These are phyloP conservation scores for Lasioglossum leucozonium DNA, from an alignment of 2,888 invertebrate species.

Conservation along the genomic window DNA sequence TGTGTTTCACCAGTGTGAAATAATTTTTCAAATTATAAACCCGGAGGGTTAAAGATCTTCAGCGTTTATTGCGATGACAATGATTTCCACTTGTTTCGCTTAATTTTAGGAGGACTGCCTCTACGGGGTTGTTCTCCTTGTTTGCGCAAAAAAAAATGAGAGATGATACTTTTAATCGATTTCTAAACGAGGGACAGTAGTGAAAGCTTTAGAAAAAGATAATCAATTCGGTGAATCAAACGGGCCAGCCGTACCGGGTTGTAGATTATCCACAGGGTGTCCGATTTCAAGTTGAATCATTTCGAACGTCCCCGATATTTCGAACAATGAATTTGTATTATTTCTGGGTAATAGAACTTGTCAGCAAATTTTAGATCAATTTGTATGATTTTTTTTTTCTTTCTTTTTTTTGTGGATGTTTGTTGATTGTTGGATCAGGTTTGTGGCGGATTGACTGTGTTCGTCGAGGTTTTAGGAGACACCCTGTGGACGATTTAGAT, in stretches of 20 bases:
- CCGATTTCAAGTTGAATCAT: neutral
- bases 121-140: neutral
- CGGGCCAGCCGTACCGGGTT: slow-evolving; percentile 30
- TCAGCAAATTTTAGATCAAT: neutral
- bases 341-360: neutral
- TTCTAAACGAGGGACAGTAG: slow-evolving; percentile 36
- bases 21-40: neutral
- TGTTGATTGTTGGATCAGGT: neutral
- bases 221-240: slow-evolving; percentile 39
- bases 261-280: slow-evolving; percentile 63
- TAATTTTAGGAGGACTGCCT: neutral
- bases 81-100: slow-evolving; percentile 33
- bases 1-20: neutral
- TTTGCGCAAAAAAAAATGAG: slow-evolving; percentile 11
- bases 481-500: slow-evolving; percentile 66
- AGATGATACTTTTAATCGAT: neutral
- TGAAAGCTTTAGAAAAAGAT: slow-evolving; percentile 38
- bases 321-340: neutral
- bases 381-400: neutral
- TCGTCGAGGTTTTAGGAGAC: slow-evolving; percentile 23
- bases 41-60: neutral
- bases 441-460: neutral
- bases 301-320: neutral
- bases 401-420: neutral
- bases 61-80: slow-evolving; percentile 28